Evolutionary conservation across 2,888 invertebrate species (phyloP), one percentile per base, ranked within the genome.

Genomic region (Phyllotreta striolata): DNA sequence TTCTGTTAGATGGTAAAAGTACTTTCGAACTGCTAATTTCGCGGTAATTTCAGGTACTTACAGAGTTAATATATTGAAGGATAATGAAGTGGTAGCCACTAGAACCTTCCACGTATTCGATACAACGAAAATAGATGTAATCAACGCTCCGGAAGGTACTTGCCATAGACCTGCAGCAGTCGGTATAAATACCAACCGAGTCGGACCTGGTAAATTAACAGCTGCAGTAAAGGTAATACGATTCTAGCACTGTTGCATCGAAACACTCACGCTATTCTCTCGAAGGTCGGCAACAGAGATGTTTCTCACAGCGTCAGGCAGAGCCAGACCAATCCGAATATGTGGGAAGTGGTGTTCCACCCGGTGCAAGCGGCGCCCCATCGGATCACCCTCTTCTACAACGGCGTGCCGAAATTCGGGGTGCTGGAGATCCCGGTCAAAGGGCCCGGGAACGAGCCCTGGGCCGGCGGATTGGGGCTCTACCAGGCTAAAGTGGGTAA

Each of bases 311-410:
- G 91, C 66, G 88, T 96, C 67, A 85, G 92, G 13, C 88, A 92
- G 61, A 86, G 86, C 63, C 86, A 88, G 49, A 83, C 86, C 44
- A 89, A 89, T 71, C 89, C 91, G 35, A 88, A 88, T 51, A 83
- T 92, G 58, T 91, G 92, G 82, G 92, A 93, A 81, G 89, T 93
- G 35, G 89, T 92, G 64, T 96, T 95, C 83, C 93, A 94, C 79
- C 97, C 97, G 0, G 88, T 90, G 0, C 84, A 92, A 41, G 91
- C 94, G 1, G 93, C 96, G 14, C 92, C 95, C 1, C 96, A 98
- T 80, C 87, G 91, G 73, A 86, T 98, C 62, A 88, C 91, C 65
- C 86, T 97, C 55, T 88, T 91, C 71, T 96, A 94, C 83, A 95
- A 96, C 80, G 93, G 92, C 51, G 89, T 94, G 44, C 93, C 93